Evolutionary conservation across 2,888 invertebrate genomes (phyloP).

Genomic region (Diplolepis rosae): DNA sequence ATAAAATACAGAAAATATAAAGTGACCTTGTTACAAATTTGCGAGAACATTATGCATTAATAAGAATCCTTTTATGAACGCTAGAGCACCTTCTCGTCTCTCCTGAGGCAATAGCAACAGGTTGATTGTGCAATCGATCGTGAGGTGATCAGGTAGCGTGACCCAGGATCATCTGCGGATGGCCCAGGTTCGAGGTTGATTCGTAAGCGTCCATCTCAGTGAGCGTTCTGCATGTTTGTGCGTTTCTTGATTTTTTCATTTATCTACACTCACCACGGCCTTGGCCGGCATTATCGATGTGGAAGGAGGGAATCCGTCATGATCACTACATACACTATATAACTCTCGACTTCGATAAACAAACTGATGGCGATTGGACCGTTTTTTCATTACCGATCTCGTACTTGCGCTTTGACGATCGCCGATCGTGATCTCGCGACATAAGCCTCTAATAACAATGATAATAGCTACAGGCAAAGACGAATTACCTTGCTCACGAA

Average conservation of each 20-base stretch:
- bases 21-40: conserved; percentile 21
- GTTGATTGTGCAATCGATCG: conserved; percentile 47
- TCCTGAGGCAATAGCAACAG: conserved; percentile 6
- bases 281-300: conserved; percentile 1
- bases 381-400: neutral
- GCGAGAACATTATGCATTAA: conserved; percentile 33
- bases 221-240: conserved; percentile 6
- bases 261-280: neutral
- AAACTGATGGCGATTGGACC: neutral
- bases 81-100: neutral
- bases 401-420: neutral
- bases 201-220: neutral
- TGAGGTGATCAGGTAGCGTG: conserved; percentile 50
- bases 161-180: conserved; percentile 35
- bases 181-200: conserved; percentile 30
- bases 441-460: conserved; percentile 33
- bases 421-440: conserved; percentile 16
- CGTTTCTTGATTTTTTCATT: conserved; percentile 10
- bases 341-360: neutral
- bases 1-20: no score
- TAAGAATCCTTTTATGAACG: conserved; percentile 2
- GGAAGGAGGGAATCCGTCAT: neutral
- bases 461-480: conserved; percentile 44
- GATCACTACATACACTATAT: conserved; percentile 5
- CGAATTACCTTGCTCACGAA: conserved; percentile 37